These are phyloP conservation scores for Characodon lateralis DNA, from an alignment of 2,797 vertebrate species.

Conservation along the genomic window DNA sequence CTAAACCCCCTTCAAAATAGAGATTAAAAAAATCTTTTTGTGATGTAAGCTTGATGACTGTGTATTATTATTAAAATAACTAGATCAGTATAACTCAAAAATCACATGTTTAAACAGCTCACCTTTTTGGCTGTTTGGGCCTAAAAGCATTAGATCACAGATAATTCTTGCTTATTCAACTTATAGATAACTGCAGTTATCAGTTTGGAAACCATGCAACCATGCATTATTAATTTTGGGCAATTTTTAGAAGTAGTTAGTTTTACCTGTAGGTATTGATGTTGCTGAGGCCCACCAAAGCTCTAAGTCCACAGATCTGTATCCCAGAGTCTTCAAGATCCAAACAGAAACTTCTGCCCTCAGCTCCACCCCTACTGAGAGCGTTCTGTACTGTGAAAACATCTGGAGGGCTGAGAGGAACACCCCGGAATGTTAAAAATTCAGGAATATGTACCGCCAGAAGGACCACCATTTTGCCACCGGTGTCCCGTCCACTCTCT, in stretches of 20 bases:
- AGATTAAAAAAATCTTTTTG: too few relatives aligned
- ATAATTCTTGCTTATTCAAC: background rate
- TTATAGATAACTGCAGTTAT: background rate
- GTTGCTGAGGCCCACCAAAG: conserved; percentile 81
- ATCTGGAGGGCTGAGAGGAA: conserved; percentile 82
- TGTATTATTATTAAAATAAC: too few relatives aligned
- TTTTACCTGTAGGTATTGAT: conserved; percentile 86
- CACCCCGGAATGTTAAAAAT: conserved; percentile 81
- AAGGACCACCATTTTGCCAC: conserved; percentile 52
- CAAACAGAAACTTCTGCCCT: conserved; percentile 80
- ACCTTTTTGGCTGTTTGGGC: too few relatives aligned
- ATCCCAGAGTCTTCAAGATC: conserved; percentile 85
- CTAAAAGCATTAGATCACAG: too few relatives aligned
- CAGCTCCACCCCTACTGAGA: conserved; percentile 66
- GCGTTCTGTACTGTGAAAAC: conserved; percentile 78
- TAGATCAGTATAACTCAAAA: background rate
- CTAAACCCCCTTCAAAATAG: too few relatives aligned
- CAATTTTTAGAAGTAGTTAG: background rate
- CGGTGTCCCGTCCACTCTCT: conserved; percentile 51
- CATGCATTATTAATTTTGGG: background rate
- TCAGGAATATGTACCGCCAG: conserved; percentile 78
- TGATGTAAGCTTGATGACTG: too few relatives aligned
- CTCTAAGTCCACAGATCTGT: conserved; percentile 79
- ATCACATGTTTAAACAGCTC: too few relatives aligned
- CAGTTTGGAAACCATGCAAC: background rate